Conservation (phyloP, 1,140 invertebrate genomes). For the Heliconius congener region DNA sequence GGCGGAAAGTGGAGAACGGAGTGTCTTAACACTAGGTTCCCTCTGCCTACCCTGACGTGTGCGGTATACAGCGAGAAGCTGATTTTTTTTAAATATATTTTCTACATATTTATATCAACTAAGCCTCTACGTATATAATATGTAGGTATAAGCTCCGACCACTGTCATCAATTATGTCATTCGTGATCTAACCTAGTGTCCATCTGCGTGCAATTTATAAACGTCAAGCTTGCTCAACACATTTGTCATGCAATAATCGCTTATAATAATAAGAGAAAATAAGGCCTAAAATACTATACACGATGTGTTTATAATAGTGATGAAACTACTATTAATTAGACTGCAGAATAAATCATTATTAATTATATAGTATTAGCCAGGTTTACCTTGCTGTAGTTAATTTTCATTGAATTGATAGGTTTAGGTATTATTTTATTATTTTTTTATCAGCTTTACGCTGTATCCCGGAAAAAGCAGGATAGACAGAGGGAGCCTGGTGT, state of each 20-base stretch:
- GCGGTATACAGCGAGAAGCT: too few relatives aligned
- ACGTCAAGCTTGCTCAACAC: conserved; percentile 25
- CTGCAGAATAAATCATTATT: conserved; percentile 28
- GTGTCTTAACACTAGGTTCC: too few relatives aligned
- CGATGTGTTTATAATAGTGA: not conserved
- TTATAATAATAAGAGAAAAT: not conserved
- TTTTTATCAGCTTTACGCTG: too few relatives aligned
- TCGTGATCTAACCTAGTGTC: conserved; percentile 30
- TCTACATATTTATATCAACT: too few relatives aligned
- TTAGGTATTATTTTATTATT: not conserved
- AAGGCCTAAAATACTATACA: conserved; percentile 21
- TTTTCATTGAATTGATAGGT: not conserved
- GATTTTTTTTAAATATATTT: too few relatives aligned
- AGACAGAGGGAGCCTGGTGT: too few relatives aligned
- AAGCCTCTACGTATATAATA: not conserved
- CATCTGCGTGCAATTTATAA: conserved; percentile 34
- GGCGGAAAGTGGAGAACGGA: too few relatives aligned
- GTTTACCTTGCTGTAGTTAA: not conserved
- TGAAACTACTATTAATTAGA: conserved; percentile 28
- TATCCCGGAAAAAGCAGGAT: too few relatives aligned
- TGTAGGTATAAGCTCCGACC: conserved; percentile 22
- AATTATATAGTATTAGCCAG: conserved; percentile 2
- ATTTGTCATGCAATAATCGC: conserved; percentile 22
- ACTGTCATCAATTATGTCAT: conserved; percentile 32
- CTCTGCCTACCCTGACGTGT: too few relatives aligned